Evolutionary conservation across 2,888 invertebrate species (phyloP), one percentile per base, ranked within the genome.

Genomic region (Acheta domesticus): DNA sequence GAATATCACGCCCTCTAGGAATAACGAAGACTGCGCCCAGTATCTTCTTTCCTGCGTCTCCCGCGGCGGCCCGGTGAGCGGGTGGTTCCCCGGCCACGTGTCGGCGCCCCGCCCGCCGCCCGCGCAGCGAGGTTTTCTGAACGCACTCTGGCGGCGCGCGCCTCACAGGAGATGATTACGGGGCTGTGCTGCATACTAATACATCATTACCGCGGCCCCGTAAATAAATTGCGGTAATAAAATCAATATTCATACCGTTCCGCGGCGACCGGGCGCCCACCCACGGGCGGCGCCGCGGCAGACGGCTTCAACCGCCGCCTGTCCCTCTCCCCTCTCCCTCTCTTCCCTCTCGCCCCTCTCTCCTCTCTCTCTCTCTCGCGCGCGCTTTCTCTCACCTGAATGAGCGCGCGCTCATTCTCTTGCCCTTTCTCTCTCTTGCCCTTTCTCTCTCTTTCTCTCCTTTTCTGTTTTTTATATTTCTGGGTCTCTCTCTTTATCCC

Each of bases 191-290:
- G 62, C 62, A 62, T 62, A 62, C 62, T 62, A 62, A 62, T 62
- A 62, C 62, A 62, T 62, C 62, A 62, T 62, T 62, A 62, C 62
- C 62, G n/a, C 62, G 62, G n/a, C 62, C 62, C 62, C 62, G 62
- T 62, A 62, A 62, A 62, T 62, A 62, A 62, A 62, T 62, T 62
- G 62, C 62, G 62, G 62, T 62, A 62, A 62, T 62, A 62, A 62
- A 62, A 62, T 62, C 62, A 62, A 62, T 62, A 62, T 62, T 62
- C 62, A 62, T 62, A 62, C 62, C 62, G 62, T n/a, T n/a, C 62
- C 16, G 62, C n/a, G 14, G 62, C 16, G 62, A 16, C n/a, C 62
- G n/a, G 62, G n/a, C 62, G n/a, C 62, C 62, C 62, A 62, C 62
- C 62, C 62, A 62, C 14, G n/a, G 36, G 62, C 62, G 16, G 62